Conservation (phyloP, 2,797 vertebrate species). For the Cryptoprocta ferox region DNA sequence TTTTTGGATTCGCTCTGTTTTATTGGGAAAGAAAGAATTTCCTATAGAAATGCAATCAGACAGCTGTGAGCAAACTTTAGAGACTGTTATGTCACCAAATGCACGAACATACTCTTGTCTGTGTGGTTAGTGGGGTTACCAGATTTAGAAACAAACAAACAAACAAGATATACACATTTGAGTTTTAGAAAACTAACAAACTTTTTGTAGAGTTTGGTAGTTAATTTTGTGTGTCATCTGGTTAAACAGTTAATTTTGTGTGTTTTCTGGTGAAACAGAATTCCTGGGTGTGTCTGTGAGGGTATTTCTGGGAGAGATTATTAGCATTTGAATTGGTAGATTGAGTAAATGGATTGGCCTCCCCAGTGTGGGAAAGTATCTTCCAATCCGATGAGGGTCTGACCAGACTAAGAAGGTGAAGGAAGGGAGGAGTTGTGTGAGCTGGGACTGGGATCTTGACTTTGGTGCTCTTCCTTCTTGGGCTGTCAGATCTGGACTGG, state of each 20-base stretch:
- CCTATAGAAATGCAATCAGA: neutral
- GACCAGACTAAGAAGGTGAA: neutral
- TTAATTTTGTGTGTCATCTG: neutral
- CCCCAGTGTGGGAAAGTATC: fast-evolving
- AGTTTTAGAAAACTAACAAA: neutral
- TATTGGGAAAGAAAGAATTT: neutral
- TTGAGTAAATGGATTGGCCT: neutral
- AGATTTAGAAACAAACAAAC: neutral
- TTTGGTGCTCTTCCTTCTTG: neutral
- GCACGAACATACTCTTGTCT: neutral
- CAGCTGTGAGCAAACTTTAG: neutral
- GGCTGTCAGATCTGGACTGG: neutral
- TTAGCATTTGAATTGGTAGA: neutral
- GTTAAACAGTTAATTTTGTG: neutral
- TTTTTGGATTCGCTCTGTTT: neutral
- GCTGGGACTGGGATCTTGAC: neutral
- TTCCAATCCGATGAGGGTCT: too few species aligned
- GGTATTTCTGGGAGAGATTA: neutral
- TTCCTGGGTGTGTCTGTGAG: neutral
- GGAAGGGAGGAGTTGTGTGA: neutral
- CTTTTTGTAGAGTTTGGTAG: neutral
- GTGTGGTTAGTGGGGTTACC: neutral
- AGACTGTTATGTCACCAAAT: neutral
- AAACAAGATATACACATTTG: neutral
- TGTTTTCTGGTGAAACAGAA: neutral